Evolutionary conservation across 2,113 vertebrate genomes (phyloP).

Genomic region (Ammospiza caudacuta): DNA sequence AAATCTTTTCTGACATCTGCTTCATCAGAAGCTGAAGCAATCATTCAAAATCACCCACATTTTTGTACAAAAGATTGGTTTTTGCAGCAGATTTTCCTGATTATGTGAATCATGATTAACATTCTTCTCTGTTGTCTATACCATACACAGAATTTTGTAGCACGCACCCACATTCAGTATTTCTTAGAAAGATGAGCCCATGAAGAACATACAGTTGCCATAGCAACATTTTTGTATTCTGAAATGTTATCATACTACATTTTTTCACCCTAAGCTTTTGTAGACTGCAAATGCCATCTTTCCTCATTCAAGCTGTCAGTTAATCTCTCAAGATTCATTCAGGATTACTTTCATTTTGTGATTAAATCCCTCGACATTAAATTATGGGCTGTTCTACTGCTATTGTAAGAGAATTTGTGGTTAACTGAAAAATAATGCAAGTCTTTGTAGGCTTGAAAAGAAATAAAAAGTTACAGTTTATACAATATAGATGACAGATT

Average conservation of each 20-base stretch:
- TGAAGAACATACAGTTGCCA: slow-evolving; percentile 19
- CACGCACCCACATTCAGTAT: not conserved
- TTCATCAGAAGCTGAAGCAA: not conserved
- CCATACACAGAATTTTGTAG: not conserved
- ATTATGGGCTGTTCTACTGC: not conserved
- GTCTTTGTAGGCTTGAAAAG: not conserved
- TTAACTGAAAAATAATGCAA: not conserved
- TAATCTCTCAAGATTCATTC: not conserved
- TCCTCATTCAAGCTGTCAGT: slow-evolving; percentile 35
- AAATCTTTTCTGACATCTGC: slow-evolving; percentile 11
- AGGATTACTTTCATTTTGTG: slow-evolving; percentile 21
- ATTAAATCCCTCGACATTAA: not conserved
- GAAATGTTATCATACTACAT: not conserved
- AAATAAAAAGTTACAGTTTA: not conserved
- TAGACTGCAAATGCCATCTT: slow-evolving; percentile 23
- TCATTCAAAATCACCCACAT: not conserved
- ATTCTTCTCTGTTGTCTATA: not conserved
- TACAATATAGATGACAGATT: not conserved
- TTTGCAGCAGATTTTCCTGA: not conserved
- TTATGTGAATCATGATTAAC: not conserved
- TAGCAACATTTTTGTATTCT: slow-evolving; percentile 40
- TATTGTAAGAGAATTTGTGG: not conserved
- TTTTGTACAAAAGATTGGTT: not conserved
- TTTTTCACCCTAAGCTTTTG: slow-evolving; percentile 20
- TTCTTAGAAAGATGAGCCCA: slow-evolving; percentile 36